Percentiles rank a stretch among this genome's conserved stretches.
Conservation (phyloP, 2,888 invertebrate species). For the Andrena bicolor region DNA sequence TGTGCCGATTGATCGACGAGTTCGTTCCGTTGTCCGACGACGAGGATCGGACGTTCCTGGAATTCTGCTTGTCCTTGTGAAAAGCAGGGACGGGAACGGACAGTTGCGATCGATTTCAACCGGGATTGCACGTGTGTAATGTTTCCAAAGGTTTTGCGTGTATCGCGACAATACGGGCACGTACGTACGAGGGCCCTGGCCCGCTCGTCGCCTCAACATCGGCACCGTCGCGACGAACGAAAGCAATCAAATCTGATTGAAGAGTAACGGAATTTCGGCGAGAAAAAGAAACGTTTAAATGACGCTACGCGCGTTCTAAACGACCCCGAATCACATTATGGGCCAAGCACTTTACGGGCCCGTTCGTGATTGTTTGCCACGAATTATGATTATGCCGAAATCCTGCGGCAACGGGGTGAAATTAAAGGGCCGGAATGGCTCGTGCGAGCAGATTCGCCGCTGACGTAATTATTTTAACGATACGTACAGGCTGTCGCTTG, state of each 20-base stretch:
- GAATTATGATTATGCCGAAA: too few relatives aligned
- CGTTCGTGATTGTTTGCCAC: background rate
- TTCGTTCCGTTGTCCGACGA: slow-evolving; percentile 54
- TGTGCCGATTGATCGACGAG: slow-evolving; percentile 64
- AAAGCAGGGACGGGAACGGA: slow-evolving; percentile 48
- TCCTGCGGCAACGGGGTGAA: too few relatives aligned
- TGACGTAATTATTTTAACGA: too few relatives aligned
- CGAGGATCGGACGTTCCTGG: slow-evolving; percentile 52
- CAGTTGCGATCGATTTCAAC: slow-evolving; percentile 61
- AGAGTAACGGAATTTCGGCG: slow-evolving; percentile 23
- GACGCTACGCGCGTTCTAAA: background rate
- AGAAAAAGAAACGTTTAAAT: background rate
- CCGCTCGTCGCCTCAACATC: background rate
- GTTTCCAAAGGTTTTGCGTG: slow-evolving; percentile 17
- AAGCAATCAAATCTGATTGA: slow-evolving; percentile 20
- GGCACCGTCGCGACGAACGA: background rate
- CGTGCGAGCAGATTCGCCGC: too few relatives aligned
- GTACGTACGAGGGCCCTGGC: background rate
- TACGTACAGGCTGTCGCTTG: too few relatives aligned
- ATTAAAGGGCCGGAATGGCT: too few relatives aligned
- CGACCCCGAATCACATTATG: background rate
- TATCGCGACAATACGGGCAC: slow-evolving; percentile 22
- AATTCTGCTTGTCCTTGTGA: slow-evolving; percentile 57
- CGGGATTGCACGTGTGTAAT: slow-evolving; percentile 7
- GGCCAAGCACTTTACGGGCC: background rate